phyloP scores from a whole-genome alignment of 2,888 invertebrate species.

The Chironomus tentans region DNA sequence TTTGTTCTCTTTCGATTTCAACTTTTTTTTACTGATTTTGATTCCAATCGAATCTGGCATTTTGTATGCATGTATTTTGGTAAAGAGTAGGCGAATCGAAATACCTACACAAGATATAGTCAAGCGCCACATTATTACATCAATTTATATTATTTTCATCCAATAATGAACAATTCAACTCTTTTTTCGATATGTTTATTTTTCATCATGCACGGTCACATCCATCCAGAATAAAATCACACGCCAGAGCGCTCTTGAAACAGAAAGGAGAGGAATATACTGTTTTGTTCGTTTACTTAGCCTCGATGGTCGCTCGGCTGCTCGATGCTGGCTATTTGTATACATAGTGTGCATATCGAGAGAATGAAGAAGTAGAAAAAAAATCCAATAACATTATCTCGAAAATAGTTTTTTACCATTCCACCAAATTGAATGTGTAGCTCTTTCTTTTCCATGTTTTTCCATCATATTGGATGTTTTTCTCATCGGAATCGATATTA shows the following conservation, averaged over 20 bases:
- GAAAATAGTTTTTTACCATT: neutral
- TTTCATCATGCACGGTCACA: neutral
- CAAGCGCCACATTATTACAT: neutral
- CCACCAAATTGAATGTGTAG: neutral
- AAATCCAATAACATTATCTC: neutral
- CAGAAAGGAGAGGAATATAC: neutral
- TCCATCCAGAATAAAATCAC: neutral
- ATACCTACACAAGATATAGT: neutral
- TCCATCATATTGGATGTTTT: neutral
- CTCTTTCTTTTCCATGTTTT: neutral
- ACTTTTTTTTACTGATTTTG: too few species aligned
- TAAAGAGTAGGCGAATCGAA: neutral
- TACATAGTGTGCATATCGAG: too few species aligned
- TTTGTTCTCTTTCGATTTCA: too few species aligned
- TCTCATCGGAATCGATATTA: slow-evolving; percentile 18
- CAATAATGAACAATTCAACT: neutral
- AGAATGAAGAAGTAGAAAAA: neutral
- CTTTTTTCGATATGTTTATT: neutral
- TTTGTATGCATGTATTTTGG: neutral
- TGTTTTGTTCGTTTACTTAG: too few species aligned
- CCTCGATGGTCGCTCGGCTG: too few species aligned
- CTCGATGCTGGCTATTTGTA: too few species aligned
- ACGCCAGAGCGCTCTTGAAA: neutral
- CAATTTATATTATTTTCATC: neutral
- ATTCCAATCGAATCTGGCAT: too few species aligned